Evolutionary conservation across 2,888 invertebrate genomes (phyloP), one percentile per base, ranked within the genome.

Genomic region (Junonia oenone): DNA sequence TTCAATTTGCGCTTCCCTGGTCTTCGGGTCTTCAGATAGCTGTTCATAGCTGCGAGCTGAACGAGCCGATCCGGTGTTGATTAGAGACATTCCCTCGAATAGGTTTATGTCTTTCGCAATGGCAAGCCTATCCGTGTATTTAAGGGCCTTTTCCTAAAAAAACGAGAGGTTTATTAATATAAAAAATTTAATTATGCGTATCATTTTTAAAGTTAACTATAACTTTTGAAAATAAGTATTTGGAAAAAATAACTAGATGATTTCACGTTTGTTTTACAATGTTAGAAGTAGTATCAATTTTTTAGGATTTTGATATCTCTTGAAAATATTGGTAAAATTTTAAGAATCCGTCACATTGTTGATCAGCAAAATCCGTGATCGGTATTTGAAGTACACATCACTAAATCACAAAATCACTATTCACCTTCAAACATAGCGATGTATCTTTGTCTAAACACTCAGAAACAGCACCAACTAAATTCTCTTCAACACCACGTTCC

Each of bases 381-480:
- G 31, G n/a, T 9, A 11, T 9, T 38, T 19, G 19, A 40, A 40
- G 19, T 40, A 53, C 70, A 72, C 74, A 71, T 68, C 74, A 78
- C 71, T 59, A 29, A 8, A 31, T 51, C 40, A 50, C 61, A 45
- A 33, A 46, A 50, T 68, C 77, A 78, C 73, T 68, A 73, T 62
- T 87, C 88, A 93, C 93, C 91, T 93, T 93, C 54, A 93, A 76
- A 74, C 93, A 93, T 72, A 93, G 75, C 19, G 91, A 80, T 22
- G 93, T 85, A 69, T 92, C 91, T 68, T 83, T 91, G 59, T 91
- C 90, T 45, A 92, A 89, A 68, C 93, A 93, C 68, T 92, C 92
- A n/a, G 83, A 78, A 9, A 90, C 79, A 8, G 80, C 86, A 73
- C 83, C 83, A 56, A 90, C 81, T 48, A 90, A 68, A 54, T 88